Base-by-base conservation (phyloP, 2,797 vertebrate species). In the Poliocrania exsul region DNA sequence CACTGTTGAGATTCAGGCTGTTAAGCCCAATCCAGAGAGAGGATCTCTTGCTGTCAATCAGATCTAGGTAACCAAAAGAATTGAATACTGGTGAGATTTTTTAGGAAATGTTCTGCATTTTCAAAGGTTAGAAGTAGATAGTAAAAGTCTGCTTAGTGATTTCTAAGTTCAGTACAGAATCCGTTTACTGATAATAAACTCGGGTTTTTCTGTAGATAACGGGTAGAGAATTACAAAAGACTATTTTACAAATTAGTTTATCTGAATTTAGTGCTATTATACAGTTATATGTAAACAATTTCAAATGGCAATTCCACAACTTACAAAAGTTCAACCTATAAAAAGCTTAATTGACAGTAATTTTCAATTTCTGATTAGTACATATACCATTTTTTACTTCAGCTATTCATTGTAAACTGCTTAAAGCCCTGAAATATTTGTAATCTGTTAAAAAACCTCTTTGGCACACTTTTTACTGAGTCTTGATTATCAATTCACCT, bases 1-100 rank as follows among this genome's bases (percentile, higher is more conserved):
- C 98, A 0, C 95, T 98, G n/a, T 98, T 98, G 93, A 97, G 98
- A 87, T 99, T 98, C 96, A 99, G 95, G 86, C 97, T 98, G 96
- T 99, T 99, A 11, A 99, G 97, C 46, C 99, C 99, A 81, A 98
- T 98, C 99, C 99, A 99, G 65, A 99, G 95, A 47, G 98, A 92
- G 4, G 97, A 97, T 29, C 97, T 98, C 79, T 98, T 92, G 77
- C 14, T 44, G 82, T 80, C 97, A 65, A 97, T 98, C 89, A 99
- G 90, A 79, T 99, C 99, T 99, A 91, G 25, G 19, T 3, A 65
- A 81, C 5, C 57, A 88, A 88, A 93, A 81, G 5, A 83, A 66
- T 35, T 86, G 7, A 67, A 44, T 65, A 86, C 9, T 16, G 28
- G 40, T 67, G 8, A 91, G 24, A 29, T 77, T 88, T 50, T 0